Conservation (phyloP, 2,888 invertebrate species). For the Pammene fasciana region DNA sequence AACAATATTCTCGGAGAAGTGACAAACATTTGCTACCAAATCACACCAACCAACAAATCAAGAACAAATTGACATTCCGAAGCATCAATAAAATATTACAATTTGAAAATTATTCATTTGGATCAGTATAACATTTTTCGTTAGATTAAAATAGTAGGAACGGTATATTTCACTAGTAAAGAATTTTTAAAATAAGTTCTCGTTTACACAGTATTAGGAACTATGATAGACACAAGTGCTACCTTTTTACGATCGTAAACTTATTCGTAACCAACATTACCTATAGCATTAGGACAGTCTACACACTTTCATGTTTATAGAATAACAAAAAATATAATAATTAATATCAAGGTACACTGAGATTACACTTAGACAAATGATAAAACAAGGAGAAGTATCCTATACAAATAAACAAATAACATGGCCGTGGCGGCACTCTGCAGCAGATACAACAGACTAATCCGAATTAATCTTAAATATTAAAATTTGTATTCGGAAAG, state of each 20-base stretch:
- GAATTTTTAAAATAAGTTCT: constrained; percentile 80
- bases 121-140: constrained; percentile 59
- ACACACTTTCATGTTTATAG: constrained; percentile 58
- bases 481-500: constrained; percentile 84
- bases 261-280: constrained; percentile 75
- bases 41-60: constrained; percentile 35
- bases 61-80: constrained; percentile 44
- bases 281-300: constrained; percentile 54
- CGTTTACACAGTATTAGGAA: constrained; percentile 82
- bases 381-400: constrained; percentile 54
- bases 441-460: constrained; percentile 81
- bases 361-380: constrained; percentile 52
- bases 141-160: constrained; percentile 81
- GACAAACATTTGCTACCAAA: constrained; percentile 36
- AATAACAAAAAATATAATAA: constrained; percentile 66
- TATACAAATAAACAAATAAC: constrained; percentile 76
- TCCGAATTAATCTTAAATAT: constrained; percentile 83
- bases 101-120: constrained; percentile 41
- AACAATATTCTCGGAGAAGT: constrained; percentile 32
- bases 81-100: constrained; percentile 55
- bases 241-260: constrained; percentile 76
- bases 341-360: constrained; percentile 60
- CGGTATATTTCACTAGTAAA: constrained; percentile 83
- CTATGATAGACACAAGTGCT: constrained; percentile 81
- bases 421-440: constrained; percentile 78